phyloP scores from a whole-genome alignment of 2,113 vertebrate genomes.

The Ivindomyrus marchei region DNA sequence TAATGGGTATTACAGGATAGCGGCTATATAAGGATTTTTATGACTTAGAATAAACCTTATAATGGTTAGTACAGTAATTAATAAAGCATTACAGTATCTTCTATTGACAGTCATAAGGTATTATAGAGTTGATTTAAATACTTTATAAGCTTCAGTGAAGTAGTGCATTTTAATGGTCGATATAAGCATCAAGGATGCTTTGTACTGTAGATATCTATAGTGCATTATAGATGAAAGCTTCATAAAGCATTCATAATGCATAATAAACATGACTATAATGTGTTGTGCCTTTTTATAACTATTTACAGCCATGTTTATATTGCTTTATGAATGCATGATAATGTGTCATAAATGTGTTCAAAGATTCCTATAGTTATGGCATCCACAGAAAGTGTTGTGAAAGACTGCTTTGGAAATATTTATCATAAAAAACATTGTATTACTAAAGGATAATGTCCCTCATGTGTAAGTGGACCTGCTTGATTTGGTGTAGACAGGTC shows the following conservation, averaged over 20 bases:
- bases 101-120: not conserved
- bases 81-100: not conserved
- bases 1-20: not conserved
- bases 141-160: not conserved
- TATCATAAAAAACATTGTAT: not conserved
- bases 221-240: not conserved
- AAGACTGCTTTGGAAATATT: not conserved
- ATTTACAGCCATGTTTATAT: not conserved
- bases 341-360: not conserved
- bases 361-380: not conserved
- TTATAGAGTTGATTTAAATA: not conserved
- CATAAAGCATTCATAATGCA: not conserved
- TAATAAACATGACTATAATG: not conserved
- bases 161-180: not conserved
- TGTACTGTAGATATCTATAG: not conserved
- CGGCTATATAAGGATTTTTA: not conserved
- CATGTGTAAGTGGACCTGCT: not conserved
- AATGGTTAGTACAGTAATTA: not conserved
- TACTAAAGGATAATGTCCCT: not conserved
- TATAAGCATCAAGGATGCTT: not conserved
- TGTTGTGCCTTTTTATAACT: not conserved
- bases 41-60: not conserved
- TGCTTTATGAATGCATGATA: not conserved
- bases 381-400: not conserved
- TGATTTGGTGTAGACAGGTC: not conserved